Evolutionary conservation across 2,888 invertebrate species (phyloP).

Genomic region (Campoletis raptor): DNA sequence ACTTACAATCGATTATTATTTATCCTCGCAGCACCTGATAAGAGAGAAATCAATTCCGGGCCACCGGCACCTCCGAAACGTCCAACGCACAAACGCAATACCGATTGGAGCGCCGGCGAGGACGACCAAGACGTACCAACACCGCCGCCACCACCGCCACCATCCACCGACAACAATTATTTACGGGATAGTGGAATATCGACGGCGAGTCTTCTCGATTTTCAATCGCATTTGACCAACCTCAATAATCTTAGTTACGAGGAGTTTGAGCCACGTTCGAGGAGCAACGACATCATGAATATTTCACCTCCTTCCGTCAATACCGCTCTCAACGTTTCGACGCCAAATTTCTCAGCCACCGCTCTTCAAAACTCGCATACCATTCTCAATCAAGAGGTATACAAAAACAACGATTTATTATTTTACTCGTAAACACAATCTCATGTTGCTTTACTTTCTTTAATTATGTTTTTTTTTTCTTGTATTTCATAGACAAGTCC

Average conservation of each 20-base stretch:
- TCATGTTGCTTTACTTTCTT: not conserved
- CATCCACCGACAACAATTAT: conserved; percentile 82
- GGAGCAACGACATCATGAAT: conserved; percentile 84
- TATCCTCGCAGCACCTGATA: conserved; percentile 85
- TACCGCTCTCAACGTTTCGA: conserved; percentile 80
- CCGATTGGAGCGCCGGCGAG: conserved; percentile 80
- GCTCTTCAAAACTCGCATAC: conserved; percentile 80
- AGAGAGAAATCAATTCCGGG: conserved; percentile 85
- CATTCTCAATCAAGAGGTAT: conserved; percentile 77
- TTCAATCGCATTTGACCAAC: conserved; percentile 82
- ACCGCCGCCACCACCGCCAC: not conserved
- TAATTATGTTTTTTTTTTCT: conserved; percentile 2
- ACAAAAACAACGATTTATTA: not conserved
- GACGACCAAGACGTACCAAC: conserved; percentile 79
- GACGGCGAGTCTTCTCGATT: conserved; percentile 83
- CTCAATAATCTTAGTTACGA: conserved; percentile 85
- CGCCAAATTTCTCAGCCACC: conserved; percentile 78
- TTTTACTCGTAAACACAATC: not conserved
- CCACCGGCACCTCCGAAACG: conserved; percentile 86
- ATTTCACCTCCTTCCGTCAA: conserved; percentile 83
- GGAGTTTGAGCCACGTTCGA: conserved; percentile 83
- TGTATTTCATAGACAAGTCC: conserved; percentile 79
- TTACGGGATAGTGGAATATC: conserved; percentile 87
- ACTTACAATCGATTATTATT: conserved; percentile 20
- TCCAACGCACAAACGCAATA: conserved; percentile 80